These are phyloP conservation scores for Leptinotarsa texana DNA, from an alignment of 1,140 invertebrate species.

Conservation along the genomic window DNA sequence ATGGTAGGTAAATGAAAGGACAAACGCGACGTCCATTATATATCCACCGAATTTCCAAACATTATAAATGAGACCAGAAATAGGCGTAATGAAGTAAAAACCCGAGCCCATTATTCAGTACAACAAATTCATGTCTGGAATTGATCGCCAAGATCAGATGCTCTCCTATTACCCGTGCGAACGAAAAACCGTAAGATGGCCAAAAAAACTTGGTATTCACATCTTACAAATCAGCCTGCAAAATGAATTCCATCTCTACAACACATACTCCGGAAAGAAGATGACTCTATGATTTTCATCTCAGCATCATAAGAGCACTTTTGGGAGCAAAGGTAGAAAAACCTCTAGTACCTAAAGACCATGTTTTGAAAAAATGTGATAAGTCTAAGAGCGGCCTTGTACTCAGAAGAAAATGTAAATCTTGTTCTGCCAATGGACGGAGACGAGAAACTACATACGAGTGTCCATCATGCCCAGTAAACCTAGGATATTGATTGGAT, in stretches of 20 bases:
- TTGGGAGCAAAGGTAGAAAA: neutral
- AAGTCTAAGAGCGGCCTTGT: neutral
- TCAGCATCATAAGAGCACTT: neutral
- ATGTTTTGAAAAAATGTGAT: neutral
- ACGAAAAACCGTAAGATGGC: conserved; percentile 49
- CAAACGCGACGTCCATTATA: too few species aligned
- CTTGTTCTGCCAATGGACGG: neutral
- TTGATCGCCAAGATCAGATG: conserved; percentile 47
- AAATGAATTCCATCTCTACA: neutral
- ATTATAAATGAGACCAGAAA: neutral
- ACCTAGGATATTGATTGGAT: neutral
- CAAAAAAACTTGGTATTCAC: conserved; percentile 41
- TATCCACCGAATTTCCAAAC: too few species aligned
- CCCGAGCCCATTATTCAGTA: conserved; percentile 47
- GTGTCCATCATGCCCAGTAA: neutral
- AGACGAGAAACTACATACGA: neutral
- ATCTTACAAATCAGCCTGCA: conserved; percentile 8
- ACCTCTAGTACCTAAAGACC: neutral
- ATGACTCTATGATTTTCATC: neutral
- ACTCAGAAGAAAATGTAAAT: neutral
- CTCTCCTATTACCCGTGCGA: neutral
- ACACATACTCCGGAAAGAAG: neutral
- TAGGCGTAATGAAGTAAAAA: conserved; percentile 39
- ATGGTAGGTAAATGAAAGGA: too few species aligned
- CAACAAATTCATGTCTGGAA: conserved; percentile 47